Evolutionary conservation across 1,140 invertebrate genomes (phyloP).

Genomic region (Lutraria rhynchaena): DNA sequence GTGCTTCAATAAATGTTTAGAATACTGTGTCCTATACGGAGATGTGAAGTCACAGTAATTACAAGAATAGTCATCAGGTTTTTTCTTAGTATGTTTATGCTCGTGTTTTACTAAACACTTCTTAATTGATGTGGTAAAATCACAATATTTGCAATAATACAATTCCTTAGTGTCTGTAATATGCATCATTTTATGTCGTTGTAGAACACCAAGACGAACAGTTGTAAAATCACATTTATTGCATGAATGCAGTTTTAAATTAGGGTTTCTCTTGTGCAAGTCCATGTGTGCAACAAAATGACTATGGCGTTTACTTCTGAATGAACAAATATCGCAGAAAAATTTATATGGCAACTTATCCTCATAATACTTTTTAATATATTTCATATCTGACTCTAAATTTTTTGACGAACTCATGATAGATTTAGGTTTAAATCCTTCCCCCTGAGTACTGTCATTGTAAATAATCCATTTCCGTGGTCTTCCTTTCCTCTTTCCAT

Average conservation of each 20-base stretch:
- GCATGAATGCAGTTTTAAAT: slow-evolving; percentile 75
- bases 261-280: slow-evolving; percentile 72
- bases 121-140: slow-evolving; percentile 54
- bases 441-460: neutral
- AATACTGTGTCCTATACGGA: no score
- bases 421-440: neutral
- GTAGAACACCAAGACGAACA: slow-evolving; percentile 75
- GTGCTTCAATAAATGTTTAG: no score
- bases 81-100: neutral
- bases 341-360: slow-evolving; percentile 76
- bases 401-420: no score
- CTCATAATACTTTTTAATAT: slow-evolving; percentile 51
- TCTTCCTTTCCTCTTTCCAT: slow-evolving; percentile 8
- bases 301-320: slow-evolving; percentile 80
- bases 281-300: slow-evolving; percentile 78
- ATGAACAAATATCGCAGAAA: slow-evolving; percentile 80
- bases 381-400: no score
- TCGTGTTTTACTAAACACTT: neutral
- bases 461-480: slow-evolving; percentile 8
- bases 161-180: slow-evolving; percentile 58
- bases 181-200: slow-evolving; percentile 78
- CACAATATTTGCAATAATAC: slow-evolving; percentile 65
- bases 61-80: no score
- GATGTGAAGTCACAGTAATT: no score
- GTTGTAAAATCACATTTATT: slow-evolving; percentile 78